Conservation (phyloP, 2,888 invertebrate species). For the Nemotelus pantherinus region DNA sequence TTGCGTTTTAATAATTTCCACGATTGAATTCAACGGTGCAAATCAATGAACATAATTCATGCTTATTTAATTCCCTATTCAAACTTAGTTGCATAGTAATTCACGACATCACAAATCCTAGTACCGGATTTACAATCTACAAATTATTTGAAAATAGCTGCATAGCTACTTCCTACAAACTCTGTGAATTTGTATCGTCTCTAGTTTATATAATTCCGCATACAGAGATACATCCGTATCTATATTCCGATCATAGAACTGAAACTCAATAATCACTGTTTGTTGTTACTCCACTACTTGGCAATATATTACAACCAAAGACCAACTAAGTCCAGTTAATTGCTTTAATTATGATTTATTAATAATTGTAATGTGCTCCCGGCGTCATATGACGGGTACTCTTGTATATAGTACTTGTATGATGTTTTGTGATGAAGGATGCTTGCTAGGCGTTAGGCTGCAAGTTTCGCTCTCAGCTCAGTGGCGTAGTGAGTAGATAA, state of each 20-base stretch:
- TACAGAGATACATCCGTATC: no score
- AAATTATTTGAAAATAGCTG: no score
- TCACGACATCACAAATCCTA: constrained; percentile 25
- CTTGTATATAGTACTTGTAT: neutral
- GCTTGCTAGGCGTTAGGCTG: neutral
- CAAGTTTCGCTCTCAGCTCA: neutral
- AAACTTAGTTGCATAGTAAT: constrained; percentile 19
- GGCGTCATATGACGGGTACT: constrained; percentile 18
- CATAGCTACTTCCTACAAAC: no score
- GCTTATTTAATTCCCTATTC: constrained; percentile 8
- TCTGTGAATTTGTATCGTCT: no score
- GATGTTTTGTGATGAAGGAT: constrained; percentile 28
- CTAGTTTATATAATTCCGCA: no score
- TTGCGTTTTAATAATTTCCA: no score
- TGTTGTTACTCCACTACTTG: neutral
- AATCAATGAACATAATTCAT: constrained; percentile 17
- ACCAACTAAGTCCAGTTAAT: constrained; percentile 45
- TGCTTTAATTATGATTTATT: constrained; percentile 52
- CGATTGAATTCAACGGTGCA: neutral
- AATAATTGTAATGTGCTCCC: constrained; percentile 46
- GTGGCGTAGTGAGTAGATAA: neutral
- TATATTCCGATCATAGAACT: no score
- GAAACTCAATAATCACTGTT: neutral
- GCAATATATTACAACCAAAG: constrained; percentile 16
- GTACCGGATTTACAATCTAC: constrained; percentile 1